Percentiles rank a stretch among this genome's conserved stretches.
Conservation (phyloP, 2,113 vertebrate species). For the Xiphophorus hellerii region DNA sequence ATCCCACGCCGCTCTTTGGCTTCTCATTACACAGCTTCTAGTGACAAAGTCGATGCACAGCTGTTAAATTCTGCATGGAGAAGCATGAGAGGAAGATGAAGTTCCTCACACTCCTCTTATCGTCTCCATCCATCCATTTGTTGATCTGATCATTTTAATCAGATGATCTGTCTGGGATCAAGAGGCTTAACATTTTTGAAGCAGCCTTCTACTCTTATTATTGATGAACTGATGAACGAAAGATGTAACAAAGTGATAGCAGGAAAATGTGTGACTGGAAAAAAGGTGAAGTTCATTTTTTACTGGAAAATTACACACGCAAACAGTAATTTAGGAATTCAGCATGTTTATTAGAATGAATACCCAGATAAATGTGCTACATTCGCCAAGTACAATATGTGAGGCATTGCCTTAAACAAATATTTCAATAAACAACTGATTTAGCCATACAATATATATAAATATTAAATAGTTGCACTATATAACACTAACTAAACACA, state of each 20-base stretch:
- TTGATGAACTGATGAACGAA: too few species aligned
- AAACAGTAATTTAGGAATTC: background rate
- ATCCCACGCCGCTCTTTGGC: too few species aligned
- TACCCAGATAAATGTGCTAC: background rate
- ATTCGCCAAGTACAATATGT: background rate
- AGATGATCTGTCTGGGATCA: too few species aligned
- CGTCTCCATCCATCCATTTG: too few species aligned
- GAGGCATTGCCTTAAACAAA: background rate
- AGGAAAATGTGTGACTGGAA: background rate
- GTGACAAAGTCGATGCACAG: too few species aligned
- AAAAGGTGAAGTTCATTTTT: background rate
- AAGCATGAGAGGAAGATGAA: too few species aligned
- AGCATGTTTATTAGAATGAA: constrained; percentile 28
- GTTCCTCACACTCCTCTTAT: too few species aligned
- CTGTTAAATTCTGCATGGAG: too few species aligned
- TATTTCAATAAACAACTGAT: background rate
- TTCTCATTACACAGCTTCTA: too few species aligned
- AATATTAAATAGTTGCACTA: background rate
- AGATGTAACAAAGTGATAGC: background rate
- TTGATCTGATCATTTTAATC: too few species aligned
- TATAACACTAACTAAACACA: background rate
- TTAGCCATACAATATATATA: background rate
- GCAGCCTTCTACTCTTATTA: too few species aligned
- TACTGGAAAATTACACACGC: background rate
- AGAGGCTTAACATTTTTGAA: too few species aligned